These are phyloP conservation scores for Leuciscus idus DNA, from an alignment of 2,113 vertebrate genomes.

Conservation along the genomic window DNA sequence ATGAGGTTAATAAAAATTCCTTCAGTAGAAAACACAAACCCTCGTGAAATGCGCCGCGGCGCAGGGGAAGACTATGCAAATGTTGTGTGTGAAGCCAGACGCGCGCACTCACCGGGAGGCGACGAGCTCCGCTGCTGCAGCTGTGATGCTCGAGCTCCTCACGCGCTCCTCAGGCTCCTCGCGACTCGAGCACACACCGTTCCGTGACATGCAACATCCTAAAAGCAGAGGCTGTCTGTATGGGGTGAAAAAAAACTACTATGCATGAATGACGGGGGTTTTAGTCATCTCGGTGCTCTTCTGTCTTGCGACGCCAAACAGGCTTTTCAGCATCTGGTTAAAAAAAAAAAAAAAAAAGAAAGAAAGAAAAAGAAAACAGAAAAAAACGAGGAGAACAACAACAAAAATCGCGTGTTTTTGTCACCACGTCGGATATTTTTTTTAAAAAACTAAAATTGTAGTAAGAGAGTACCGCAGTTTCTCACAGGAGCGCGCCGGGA, in stretches of 20 bases:
- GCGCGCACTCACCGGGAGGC: constrained; percentile 74
- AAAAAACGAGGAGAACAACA: constrained; percentile 23
- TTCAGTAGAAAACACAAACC: constrained; percentile 63
- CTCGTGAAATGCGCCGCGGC: constrained; percentile 65
- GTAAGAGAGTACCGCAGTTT: constrained; percentile 60
- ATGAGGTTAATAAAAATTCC: constrained; percentile 68
- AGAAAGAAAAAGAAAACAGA: constrained; percentile 45
- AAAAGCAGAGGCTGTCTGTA: constrained; percentile 75
- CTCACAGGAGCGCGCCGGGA: constrained; percentile 64
- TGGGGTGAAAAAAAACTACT: constrained; percentile 48
- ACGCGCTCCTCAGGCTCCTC: constrained; percentile 58
- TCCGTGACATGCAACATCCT: constrained; percentile 80
- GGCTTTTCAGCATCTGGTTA: constrained; percentile 68
- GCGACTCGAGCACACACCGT: constrained; percentile 75
- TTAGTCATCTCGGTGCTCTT: constrained; percentile 56
- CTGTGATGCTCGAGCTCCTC: constrained; percentile 64
- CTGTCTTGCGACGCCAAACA: constrained; percentile 60
- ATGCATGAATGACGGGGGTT: constrained; percentile 8
- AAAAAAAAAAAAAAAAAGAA: constrained; percentile 49
- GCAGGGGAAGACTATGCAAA: constrained; percentile 65
- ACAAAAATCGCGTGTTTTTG: constrained; percentile 52
- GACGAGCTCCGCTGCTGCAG: constrained; percentile 66
- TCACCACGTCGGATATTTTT: constrained; percentile 23
- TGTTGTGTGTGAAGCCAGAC: constrained; percentile 65
- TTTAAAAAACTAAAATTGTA: constrained; percentile 39